Conservation (phyloP, 2,888 invertebrate species). For the Chrysodeixis includens region DNA sequence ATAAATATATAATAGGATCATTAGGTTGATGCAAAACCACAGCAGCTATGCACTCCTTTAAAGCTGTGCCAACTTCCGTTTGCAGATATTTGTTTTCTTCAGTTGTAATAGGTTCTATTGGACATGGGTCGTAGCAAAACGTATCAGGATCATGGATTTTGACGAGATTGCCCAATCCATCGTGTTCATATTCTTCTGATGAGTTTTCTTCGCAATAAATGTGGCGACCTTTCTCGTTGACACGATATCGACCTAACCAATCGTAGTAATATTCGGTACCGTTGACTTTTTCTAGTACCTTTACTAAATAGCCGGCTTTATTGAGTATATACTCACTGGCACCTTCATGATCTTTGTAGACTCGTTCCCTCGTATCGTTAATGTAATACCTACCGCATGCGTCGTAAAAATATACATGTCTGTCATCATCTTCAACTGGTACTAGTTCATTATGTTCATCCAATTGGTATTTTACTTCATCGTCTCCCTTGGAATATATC, state of each 20-base stretch:
- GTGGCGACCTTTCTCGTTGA: slow-evolving; percentile 46
- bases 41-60: slow-evolving; percentile 66
- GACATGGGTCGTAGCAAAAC: slow-evolving; percentile 29
- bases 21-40: slow-evolving; percentile 66
- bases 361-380: slow-evolving; percentile 39
- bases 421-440: slow-evolving; percentile 56
- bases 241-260: slow-evolving; percentile 61
- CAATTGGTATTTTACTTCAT: slow-evolving; percentile 57
- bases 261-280: slow-evolving; percentile 61
- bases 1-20: slow-evolving; percentile 66
- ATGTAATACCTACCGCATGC: slow-evolving; percentile 66
- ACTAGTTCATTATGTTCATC: slow-evolving; percentile 60
- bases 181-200: slow-evolving; percentile 54
- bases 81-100: slow-evolving; percentile 65
- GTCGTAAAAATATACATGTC: slow-evolving; percentile 66
- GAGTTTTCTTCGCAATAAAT: slow-evolving; percentile 58
- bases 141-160: slow-evolving; percentile 32
- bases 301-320: slow-evolving; percentile 52
- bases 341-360: slow-evolving; percentile 57
- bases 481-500: slow-evolving; percentile 52
- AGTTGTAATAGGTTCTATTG: slow-evolving; percentile 48
- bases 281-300: slow-evolving; percentile 56
- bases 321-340: slow-evolving; percentile 63
- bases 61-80: slow-evolving; percentile 59
- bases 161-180: slow-evolving; percentile 63